These are phyloP conservation scores for Steatocranus sp. DNA, from an alignment of 2,797 vertebrate genomes.

Conservation along the genomic window DNA sequence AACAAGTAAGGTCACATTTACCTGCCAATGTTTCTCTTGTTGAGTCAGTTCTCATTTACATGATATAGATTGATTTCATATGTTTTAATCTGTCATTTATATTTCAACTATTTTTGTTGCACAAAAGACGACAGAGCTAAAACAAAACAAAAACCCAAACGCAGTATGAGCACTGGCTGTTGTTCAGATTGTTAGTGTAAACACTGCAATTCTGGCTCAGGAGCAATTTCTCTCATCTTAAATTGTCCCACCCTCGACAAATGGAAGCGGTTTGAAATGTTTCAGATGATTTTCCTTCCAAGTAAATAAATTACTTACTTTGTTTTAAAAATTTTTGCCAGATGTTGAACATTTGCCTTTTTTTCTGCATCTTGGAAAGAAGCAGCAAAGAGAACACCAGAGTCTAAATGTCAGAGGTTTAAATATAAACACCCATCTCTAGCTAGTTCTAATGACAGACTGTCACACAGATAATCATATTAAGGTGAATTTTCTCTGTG, in stretches of 20 bases:
- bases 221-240: neutral
- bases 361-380: neutral
- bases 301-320: neutral
- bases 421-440: neutral
- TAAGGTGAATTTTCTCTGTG: neutral
- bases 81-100: neutral
- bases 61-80: neutral
- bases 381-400: neutral
- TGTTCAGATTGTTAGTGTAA: neutral
- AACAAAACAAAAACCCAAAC: neutral
- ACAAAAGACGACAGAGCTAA: neutral
- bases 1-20: neutral
- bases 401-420: neutral
- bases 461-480: neutral
- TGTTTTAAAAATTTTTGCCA: neutral
- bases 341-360: neutral
- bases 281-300: neutral
- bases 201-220: neutral
- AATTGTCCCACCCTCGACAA: neutral
- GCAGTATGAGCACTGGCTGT: neutral
- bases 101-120: neutral
- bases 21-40: neutral
- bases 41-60: neutral
- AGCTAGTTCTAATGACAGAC: neutral
- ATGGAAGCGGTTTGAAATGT: neutral